Conservation (phyloP, 1,140 invertebrate genomes). For the Papilio polytes region DNA sequence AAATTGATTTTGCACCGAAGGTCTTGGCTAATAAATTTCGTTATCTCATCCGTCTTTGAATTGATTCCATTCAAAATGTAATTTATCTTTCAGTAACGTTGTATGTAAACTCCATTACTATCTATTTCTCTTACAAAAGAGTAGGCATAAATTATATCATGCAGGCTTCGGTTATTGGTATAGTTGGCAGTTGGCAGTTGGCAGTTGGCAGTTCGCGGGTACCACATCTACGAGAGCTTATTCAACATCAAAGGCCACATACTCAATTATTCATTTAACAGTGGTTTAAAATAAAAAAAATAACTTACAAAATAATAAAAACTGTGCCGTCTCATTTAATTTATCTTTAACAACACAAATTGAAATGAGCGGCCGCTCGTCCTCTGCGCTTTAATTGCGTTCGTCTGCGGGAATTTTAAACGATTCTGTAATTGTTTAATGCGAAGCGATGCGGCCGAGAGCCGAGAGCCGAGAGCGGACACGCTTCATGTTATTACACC, state of each 20-base stretch:
- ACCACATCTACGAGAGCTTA: too few species aligned
- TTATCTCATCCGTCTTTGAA: neutral
- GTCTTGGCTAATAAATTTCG: conserved; percentile 12
- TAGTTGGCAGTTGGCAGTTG: too few species aligned
- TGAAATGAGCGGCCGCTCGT: neutral
- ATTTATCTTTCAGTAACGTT: neutral
- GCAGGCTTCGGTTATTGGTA: too few species aligned
- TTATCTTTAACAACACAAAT: neutral
- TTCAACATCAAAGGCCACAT: too few species aligned
- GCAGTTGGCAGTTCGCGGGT: too few species aligned
- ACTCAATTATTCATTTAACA: too few species aligned
- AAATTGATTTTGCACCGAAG: conserved; percentile 1
- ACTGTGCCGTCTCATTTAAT: neutral
- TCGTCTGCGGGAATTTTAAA: conserved; percentile 9
- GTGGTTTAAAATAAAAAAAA: neutral
- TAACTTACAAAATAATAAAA: neutral
- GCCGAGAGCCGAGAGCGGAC: neutral
- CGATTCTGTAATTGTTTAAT: conserved; percentile 2
- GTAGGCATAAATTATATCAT: neutral
- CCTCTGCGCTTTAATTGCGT: conserved; percentile 10
- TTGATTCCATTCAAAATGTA: neutral
- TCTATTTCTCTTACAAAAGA: neutral
- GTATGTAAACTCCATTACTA: conserved; percentile 5
- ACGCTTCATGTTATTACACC: neutral
- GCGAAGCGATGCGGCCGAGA: neutral